Evolutionary conservation across 2,888 invertebrate genomes (phyloP), one percentile per base, ranked within the genome.

Genomic region (Volucella inanis): DNA sequence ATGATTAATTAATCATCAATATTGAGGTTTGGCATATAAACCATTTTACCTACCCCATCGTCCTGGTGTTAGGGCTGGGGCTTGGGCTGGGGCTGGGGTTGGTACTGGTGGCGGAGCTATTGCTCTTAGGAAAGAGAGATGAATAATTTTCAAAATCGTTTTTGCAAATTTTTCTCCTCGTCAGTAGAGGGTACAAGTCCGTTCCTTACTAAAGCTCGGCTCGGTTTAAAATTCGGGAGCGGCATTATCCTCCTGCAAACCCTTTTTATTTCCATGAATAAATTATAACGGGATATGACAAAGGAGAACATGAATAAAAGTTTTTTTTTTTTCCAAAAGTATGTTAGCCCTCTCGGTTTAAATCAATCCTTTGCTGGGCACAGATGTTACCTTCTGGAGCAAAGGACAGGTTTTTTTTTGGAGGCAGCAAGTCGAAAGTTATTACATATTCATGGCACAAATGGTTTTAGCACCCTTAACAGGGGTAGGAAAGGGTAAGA

Each of bases 1-100:
- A 81, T 81, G 85, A 81, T 76, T 85, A 85, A 85, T 85, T 77
- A 64, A 77, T 85, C 81, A 85, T 85, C 81, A 81, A 59, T 81
- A 31, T 71, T 72, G 41, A 52, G 52, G 45, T 70, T 75, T 15
- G 80, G 59, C 31, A 6, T 50, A 67, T 52, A 55, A n/a, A 59
- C 52, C 52, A 47, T 54, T 54, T 80, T 31, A 31, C 31, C 4
- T 31, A 6, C 31, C 31, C 31, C 31, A 31, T 31, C 31, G 31
- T 31, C 31, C 31, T 31, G 31, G 31, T 6, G 31, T 2, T 31
- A 6, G 31, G 0, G 6, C 6, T 31, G 31, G 6, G 0, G 31
- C 6, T 22, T 1, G 22, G 2, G 18, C 22, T 22, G 22, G 22
- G 4, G 31, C 6, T 31, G 31, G 31, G 4, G 31, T 22, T 22